Evolutionary conservation across 2,113 vertebrate species (phyloP), one percentile per base, ranked within the genome.

Genomic region (Salvelinus sp.): DNA sequence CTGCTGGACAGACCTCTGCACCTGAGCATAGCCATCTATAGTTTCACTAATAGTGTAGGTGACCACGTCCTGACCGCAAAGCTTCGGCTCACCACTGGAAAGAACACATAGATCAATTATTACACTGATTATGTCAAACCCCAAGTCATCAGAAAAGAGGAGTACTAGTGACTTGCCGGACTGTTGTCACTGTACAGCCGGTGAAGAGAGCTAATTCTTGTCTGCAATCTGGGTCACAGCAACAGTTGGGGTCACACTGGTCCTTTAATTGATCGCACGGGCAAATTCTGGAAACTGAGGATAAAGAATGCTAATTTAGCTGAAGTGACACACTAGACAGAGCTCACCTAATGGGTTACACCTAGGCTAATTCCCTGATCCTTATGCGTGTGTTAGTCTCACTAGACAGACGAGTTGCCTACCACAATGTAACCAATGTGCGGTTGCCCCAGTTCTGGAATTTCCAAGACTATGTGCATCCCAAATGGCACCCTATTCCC

Each of bases 201-300:
- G 94, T 95, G 70, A 96, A 96, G 73, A 96, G 83, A 13, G 91
- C 86, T 77, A 93, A 88, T 33, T 96, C 94, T 0, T 22, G 22
- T 0, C 90, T 20, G 85, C 95, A 96, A 12, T 94, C 91, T 0
- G 91, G 89, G 81, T 96, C 95, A 78, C 95, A 96, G 72, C 95
- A 96, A 90, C 95, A 96, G 14, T 94, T 91, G 0, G 91, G 89
- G 80, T 96, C 95, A 64, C 95, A 96, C 75, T 88, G 85, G 20
- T 83, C 90, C 95, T 90, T 88, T 82, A 91, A 75, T 73, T 94
- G 82, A 81, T 96, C 92, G 85, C 95, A 96, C 3, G 89, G 88
- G 33, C 95, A 96, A 47, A 95, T 79, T 63, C 75, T 77, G 76
- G 89, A 79, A 69, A 95, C 95, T 96, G 74, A 20, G 75, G 18